phyloP scores from a whole-genome alignment of 1,140 invertebrate genomes.

The Halyomorpha halys region DNA sequence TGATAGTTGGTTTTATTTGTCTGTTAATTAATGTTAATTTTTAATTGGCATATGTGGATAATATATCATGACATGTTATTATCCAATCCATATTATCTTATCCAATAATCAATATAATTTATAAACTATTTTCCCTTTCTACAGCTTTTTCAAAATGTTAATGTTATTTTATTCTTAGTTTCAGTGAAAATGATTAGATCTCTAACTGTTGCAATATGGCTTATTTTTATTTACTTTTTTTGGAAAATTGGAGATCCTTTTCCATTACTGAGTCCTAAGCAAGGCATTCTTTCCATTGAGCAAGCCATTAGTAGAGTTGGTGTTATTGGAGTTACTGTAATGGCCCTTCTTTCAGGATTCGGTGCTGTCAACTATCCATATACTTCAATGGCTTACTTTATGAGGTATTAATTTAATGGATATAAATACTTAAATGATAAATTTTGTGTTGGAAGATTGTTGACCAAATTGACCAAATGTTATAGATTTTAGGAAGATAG shows the following conservation, averaged over 20 bases:
- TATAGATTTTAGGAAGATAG: no score
- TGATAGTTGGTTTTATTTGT: background rate
- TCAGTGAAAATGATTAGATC: constrained; percentile 64
- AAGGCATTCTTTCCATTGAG: constrained; percentile 89
- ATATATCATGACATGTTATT: background rate
- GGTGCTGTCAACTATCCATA: constrained; percentile 99
- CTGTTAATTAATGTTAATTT: background rate
- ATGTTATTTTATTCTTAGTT: constrained; percentile 45
- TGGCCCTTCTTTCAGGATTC: constrained; percentile 97
- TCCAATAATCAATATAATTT: background rate
- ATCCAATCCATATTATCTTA: background rate
- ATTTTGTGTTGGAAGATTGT: no score
- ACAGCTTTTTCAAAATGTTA: constrained; percentile 22
- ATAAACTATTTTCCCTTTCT: constrained; percentile 1
- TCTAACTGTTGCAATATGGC: constrained; percentile 75
- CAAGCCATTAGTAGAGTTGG: constrained; percentile 93
- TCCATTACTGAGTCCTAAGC: constrained; percentile 87
- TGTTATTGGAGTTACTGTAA: constrained; percentile 97
- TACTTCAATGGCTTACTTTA: constrained; percentile 97
- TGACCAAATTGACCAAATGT: no score
- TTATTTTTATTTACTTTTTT: constrained; percentile 89
- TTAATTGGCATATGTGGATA: background rate
- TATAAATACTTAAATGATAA: no score
- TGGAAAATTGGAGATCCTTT: constrained; percentile 99
- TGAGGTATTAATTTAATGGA: constrained; percentile 50